Conservation (phyloP, 2,888 invertebrate genomes). For the Ernsta delagoae region DNA sequence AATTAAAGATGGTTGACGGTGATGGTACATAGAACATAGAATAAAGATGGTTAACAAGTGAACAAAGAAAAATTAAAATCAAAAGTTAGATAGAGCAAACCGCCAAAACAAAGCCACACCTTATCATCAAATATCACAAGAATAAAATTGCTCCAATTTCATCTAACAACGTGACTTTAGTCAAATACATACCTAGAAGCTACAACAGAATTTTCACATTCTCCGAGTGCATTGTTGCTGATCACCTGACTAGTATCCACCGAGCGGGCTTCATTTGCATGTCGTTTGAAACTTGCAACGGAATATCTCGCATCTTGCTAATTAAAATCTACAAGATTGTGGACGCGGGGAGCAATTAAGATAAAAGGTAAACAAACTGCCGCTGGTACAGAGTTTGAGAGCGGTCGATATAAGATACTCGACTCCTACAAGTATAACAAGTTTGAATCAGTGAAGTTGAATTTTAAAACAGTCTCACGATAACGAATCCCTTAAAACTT, state of each 20-base stretch:
- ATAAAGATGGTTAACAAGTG: too few species aligned
- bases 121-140: too few species aligned
- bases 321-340: conserved; percentile 34
- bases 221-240: conserved; percentile 6
- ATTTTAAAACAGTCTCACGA: neutral
- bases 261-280: conserved; percentile 21
- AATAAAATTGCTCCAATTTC: neutral
- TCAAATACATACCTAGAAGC: neutral
- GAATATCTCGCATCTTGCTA: conserved; percentile 30
- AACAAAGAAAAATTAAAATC: too few species aligned
- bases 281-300: conserved; percentile 21
- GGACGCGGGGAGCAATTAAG: conserved; percentile 25
- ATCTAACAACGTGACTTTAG: neutral
- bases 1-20: too few species aligned
- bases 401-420: conserved; percentile 13
- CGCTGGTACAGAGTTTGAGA: conserved; percentile 7
- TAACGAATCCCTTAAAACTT: neutral
- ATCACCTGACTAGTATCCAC: conserved; percentile 14
- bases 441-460: neutral
- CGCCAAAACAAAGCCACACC: too few species aligned
- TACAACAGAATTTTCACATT: neutral
- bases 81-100: too few species aligned
- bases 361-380: conserved; percentile 30
- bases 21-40: too few species aligned
- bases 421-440: neutral